These are phyloP conservation scores for Eurois occulta DNA, from an alignment of 2,888 invertebrate species.

Conservation along the genomic window DNA sequence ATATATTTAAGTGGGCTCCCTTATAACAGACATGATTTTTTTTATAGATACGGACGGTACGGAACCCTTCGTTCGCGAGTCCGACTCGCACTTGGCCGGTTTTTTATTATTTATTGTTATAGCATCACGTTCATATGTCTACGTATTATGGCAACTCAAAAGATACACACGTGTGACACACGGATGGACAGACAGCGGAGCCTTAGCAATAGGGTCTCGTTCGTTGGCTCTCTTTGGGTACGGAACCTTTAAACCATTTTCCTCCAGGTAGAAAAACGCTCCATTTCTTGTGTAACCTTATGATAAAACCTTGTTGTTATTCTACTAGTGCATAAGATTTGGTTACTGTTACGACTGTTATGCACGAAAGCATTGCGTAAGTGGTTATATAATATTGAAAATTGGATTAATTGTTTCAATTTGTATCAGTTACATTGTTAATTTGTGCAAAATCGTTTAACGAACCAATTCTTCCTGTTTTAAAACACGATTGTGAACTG, in stretches of 20 bases:
- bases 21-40: no score
- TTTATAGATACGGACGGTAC: no score
- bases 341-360: slow-evolving; percentile 19
- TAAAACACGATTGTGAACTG: not conserved
- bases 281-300: slow-evolving; percentile 22
- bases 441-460: slow-evolving; percentile 13
- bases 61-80: no score
- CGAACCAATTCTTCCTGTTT: slow-evolving; percentile 20
- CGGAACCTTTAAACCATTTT: not conserved
- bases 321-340: slow-evolving; percentile 31
- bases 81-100: no score
- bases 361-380: slow-evolving; percentile 34
- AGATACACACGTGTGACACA: not conserved
- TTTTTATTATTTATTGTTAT: not conserved
- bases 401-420: slow-evolving; percentile 40
- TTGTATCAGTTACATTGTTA: slow-evolving; percentile 32
- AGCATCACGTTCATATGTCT: not conserved
- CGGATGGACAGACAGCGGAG: no score
- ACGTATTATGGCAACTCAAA: not conserved
- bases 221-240: not conserved
- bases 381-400: slow-evolving; percentile 31
- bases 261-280: slow-evolving; percentile 7
- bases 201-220: not conserved
- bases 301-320: slow-evolving; percentile 16
- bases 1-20: no score